These are phyloP conservation scores for Oscheius sp. DNA, from an alignment of 2,888 invertebrate genomes.

Conservation along the genomic window DNA sequence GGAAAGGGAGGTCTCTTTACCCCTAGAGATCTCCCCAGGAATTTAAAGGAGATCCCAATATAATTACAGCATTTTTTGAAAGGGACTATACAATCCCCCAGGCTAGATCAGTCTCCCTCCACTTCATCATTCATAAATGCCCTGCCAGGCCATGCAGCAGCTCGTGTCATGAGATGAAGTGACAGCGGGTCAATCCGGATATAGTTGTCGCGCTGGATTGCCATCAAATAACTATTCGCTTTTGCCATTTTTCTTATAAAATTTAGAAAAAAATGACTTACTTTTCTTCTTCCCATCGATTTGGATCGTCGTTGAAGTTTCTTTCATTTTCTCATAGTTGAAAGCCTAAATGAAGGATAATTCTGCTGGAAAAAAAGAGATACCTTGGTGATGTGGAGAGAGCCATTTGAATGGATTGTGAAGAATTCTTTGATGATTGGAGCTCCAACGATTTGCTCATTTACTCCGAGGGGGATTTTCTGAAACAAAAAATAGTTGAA, in stretches of 20 bases:
- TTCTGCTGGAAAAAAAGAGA: not conserved
- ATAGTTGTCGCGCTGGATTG: not conserved
- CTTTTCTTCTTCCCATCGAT: constrained; percentile 25
- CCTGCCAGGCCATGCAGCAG: constrained; percentile 3
- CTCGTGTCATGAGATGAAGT: constrained; percentile 14
- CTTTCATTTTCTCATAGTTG: constrained; percentile 26
- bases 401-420: constrained; percentile 25
- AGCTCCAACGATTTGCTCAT: constrained; percentile 22
- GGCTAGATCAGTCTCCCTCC: not conserved
- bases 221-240: not conserved
- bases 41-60: too few relatives aligned
- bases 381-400: constrained; percentile 23
- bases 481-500: not conserved
- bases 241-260: too few relatives aligned
- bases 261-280: not conserved
- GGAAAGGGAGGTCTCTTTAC: not conserved
- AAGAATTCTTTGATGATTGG: constrained; percentile 25
- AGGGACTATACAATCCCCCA: too few relatives aligned
- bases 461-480: constrained; percentile 23
- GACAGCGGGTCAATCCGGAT: constrained; percentile 10
- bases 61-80: too few relatives aligned
- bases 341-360: constrained; percentile 12
- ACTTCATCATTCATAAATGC: constrained; percentile 31
- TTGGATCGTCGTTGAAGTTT: constrained; percentile 12
- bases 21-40: not conserved